Percentiles rank a stretch among this genome's conserved stretches.
These are phyloP conservation scores for Takifugu flavidus DNA, from an alignment of 2,113 vertebrate species.

Conservation along the genomic window DNA sequence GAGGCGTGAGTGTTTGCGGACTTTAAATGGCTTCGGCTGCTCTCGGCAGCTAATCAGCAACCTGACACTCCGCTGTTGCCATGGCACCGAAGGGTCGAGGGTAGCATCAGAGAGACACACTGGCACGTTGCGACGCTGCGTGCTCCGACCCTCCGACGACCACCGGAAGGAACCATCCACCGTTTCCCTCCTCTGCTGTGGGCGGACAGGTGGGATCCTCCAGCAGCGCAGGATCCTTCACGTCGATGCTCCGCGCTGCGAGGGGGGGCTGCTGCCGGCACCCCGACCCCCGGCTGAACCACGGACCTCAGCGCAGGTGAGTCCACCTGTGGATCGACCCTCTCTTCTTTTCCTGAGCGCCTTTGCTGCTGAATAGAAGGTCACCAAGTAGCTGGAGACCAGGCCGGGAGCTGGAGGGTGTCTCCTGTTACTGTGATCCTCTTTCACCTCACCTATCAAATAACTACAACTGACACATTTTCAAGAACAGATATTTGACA, in stretches of 20 bases:
- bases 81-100: conserved; percentile 58
- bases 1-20: too few relatives aligned
- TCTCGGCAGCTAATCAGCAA: conserved; percentile 38
- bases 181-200: background rate
- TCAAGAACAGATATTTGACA: too few relatives aligned
- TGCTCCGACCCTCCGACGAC: background rate
- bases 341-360: background rate
- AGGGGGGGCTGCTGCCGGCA: conserved; percentile 69
- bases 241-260: conserved; percentile 75
- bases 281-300: conserved; percentile 76
- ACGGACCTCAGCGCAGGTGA: conserved; percentile 82
- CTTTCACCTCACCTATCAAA: conserved; percentile 29
- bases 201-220: conserved; percentile 38
- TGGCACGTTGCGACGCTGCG: conserved; percentile 3
- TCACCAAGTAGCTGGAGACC: conserved; percentile 16
- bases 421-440: conserved; percentile 59
- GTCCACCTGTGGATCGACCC: conserved; percentile 11
- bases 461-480: background rate
- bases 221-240: conserved; percentile 68
- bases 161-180: background rate
- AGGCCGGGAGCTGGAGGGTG: conserved; percentile 31
- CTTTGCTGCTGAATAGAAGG: too few relatives aligned
- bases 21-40: background rate
- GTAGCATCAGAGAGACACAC: conserved; percentile 21
- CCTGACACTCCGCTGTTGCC: conserved; percentile 59